Conservation (phyloP, 1,140 invertebrate genomes). For the Drosophila bifasciata region DNA sequence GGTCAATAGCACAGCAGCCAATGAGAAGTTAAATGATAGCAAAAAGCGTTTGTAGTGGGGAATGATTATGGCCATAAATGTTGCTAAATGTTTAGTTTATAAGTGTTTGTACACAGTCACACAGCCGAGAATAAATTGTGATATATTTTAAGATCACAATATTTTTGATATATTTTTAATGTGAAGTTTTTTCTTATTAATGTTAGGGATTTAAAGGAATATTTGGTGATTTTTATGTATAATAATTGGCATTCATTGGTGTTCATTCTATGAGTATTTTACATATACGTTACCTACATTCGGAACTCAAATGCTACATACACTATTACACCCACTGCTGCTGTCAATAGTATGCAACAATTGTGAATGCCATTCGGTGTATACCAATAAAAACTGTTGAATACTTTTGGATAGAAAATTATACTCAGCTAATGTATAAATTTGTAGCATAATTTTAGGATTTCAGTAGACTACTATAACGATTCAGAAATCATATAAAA, state of each 20-base stretch:
- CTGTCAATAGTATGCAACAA: background rate
- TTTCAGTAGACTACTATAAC: no score
- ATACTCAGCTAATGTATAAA: background rate
- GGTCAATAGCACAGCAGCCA: constrained; percentile 9
- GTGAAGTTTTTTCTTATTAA: background rate
- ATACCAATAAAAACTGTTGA: constrained; percentile 3
- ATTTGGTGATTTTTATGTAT: no score
- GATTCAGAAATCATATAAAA: no score
- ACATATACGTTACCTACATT: no score
- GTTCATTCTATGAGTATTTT: no score
- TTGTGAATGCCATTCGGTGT: background rate
- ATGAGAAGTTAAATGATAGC: constrained; percentile 22
- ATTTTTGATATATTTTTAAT: background rate
- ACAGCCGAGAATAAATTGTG: constrained; percentile 47
- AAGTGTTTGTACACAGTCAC: constrained; percentile 18
- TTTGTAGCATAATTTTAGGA: constrained; percentile 15
- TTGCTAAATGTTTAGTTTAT: constrained; percentile 5
- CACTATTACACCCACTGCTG: no score
- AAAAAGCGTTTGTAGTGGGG: constrained; percentile 61
- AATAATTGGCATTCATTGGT: no score
- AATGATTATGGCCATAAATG: background rate
- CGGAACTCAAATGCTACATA: no score
- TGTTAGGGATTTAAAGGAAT: background rate
- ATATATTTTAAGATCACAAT: constrained; percentile 57
- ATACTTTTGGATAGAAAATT: constrained; percentile 11